Percentiles rank a stretch among this genome's conserved stretches.
phyloP scores from a whole-genome alignment of 2,888 invertebrate species.

The Platycheirus rosarum region DNA sequence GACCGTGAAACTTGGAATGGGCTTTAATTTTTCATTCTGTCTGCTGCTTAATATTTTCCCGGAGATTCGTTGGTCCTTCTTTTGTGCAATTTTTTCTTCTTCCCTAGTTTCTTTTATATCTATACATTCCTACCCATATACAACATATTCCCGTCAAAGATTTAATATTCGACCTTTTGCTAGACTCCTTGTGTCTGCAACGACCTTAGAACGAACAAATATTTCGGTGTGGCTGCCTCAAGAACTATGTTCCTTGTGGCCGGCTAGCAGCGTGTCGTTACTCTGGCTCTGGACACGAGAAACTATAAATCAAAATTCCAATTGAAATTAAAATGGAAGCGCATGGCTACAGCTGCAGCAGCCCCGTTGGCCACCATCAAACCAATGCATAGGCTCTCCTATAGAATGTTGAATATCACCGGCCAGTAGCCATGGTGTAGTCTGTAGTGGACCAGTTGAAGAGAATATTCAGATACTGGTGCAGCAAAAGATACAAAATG shows the following conservation, averaged over 20 bases:
- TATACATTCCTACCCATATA: background rate
- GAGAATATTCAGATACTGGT: background rate
- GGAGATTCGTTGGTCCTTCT: constrained; percentile 14
- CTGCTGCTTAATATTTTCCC: constrained; percentile 37
- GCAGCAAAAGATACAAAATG: background rate
- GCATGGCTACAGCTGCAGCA: constrained; percentile 24
- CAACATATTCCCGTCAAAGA: background rate
- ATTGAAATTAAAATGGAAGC: constrained; percentile 56
- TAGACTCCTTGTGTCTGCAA: background rate
- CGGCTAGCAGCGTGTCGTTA: constrained; percentile 4
- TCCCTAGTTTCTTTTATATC: background rate
- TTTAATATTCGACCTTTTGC: constrained; percentile 42
- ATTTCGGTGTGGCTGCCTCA: background rate
- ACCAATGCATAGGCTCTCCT: constrained; percentile 9
- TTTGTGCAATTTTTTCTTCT: constrained; percentile 23
- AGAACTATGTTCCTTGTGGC: background rate
- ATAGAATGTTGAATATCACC: constrained; percentile 28
- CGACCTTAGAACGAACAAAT: constrained; percentile 50
- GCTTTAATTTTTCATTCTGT: constrained; percentile 55
- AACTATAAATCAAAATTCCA: constrained; percentile 57
- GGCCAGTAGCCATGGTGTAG: background rate
- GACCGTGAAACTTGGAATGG: constrained; percentile 42
- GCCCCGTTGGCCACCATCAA: constrained; percentile 29
- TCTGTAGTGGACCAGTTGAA: constrained; percentile 35
- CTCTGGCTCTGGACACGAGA: constrained; percentile 18